These are phyloP conservation scores for Noctua janthe DNA, from an alignment of 2,888 invertebrate genomes.

Conservation along the genomic window DNA sequence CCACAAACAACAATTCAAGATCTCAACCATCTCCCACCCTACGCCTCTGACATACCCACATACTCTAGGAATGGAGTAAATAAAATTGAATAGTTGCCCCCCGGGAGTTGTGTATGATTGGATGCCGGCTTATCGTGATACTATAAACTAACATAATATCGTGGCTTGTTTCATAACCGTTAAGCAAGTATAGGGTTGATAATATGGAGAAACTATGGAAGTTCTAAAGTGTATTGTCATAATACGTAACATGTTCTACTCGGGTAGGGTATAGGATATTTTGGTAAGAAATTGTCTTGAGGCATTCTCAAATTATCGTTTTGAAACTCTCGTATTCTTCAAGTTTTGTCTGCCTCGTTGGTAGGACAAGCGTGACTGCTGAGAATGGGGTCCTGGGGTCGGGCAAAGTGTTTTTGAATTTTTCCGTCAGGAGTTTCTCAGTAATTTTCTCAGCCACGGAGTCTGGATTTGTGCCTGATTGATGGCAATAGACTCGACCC, in stretches of 20 bases:
- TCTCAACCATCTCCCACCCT: neutral
- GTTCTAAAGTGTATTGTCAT: constrained; percentile 20
- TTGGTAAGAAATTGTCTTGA: neutral
- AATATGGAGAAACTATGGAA: constrained; percentile 21
- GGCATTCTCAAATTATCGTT: neutral
- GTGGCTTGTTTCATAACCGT: constrained; percentile 44
- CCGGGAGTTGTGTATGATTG: constrained; percentile 46
- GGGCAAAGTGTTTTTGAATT: too few relatives aligned
- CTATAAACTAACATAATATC: constrained; percentile 52
- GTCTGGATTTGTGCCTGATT: too few relatives aligned
- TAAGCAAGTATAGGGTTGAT: constrained; percentile 39
- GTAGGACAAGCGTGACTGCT: too few relatives aligned
- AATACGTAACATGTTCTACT: constrained; percentile 18
- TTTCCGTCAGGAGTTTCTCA: too few relatives aligned
- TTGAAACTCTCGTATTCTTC: neutral
- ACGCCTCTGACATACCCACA: neutral
- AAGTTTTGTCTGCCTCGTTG: too few relatives aligned
- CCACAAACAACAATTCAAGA: neutral
- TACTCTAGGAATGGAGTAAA: constrained; percentile 12
- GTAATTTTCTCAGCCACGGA: too few relatives aligned
- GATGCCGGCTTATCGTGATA: constrained; percentile 45
- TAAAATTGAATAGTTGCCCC: constrained; percentile 52
- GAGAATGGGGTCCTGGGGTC: too few relatives aligned
- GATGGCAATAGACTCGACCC: too few relatives aligned
- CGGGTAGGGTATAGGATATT: neutral